Evolutionary conservation across 2,113 vertebrate genomes (phyloP).

Genomic region (Pleuronectes platessa): DNA sequence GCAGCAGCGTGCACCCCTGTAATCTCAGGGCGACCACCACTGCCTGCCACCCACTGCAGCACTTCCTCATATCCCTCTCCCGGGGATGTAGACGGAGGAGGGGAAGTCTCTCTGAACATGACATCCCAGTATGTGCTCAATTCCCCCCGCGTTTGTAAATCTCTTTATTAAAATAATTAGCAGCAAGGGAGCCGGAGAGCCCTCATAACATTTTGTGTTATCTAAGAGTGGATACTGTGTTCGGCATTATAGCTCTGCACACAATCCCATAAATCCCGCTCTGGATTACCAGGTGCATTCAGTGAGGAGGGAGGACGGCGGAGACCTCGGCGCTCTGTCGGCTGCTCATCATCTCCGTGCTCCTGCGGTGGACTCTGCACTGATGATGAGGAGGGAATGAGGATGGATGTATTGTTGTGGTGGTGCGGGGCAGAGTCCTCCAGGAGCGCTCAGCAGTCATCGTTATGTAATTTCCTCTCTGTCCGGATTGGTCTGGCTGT

Average conservation of each 20-base stretch:
- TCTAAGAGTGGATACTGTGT: slow-evolving; percentile 49
- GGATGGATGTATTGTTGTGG: slow-evolving; percentile 49
- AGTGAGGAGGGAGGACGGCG: slow-evolving; percentile 21
- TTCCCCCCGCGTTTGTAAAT: slow-evolving; percentile 26
- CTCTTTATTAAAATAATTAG: slow-evolving; percentile 34
- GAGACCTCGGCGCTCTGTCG: slow-evolving; percentile 19
- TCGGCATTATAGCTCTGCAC: slow-evolving; percentile 35
- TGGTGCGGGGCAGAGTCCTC: slow-evolving; percentile 48
- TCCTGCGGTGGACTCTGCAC: slow-evolving; percentile 18
- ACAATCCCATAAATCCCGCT: slow-evolving; percentile 53
- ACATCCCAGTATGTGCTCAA: slow-evolving; percentile 7
- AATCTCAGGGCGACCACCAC: slow-evolving; percentile 21
- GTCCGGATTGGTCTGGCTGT: slow-evolving; percentile 54
- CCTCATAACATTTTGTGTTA: slow-evolving; percentile 41
- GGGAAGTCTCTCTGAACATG: slow-evolving; percentile 5
- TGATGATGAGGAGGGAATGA: slow-evolving; percentile 24
- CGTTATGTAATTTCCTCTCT: slow-evolving; percentile 74
- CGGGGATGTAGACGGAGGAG: background rate
- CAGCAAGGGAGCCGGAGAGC: slow-evolving; percentile 24
- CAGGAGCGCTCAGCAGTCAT: slow-evolving; percentile 50
- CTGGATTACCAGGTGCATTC: slow-evolving; percentile 56
- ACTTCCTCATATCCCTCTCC: background rate
- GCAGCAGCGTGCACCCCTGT: slow-evolving; percentile 1
- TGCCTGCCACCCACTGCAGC: slow-evolving; percentile 23
- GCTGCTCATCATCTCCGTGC: slow-evolving; percentile 41